Evolutionary conservation across 2,888 invertebrate species (phyloP), one percentile per base, ranked within the genome.

Genomic region (Epiblema foenella): DNA sequence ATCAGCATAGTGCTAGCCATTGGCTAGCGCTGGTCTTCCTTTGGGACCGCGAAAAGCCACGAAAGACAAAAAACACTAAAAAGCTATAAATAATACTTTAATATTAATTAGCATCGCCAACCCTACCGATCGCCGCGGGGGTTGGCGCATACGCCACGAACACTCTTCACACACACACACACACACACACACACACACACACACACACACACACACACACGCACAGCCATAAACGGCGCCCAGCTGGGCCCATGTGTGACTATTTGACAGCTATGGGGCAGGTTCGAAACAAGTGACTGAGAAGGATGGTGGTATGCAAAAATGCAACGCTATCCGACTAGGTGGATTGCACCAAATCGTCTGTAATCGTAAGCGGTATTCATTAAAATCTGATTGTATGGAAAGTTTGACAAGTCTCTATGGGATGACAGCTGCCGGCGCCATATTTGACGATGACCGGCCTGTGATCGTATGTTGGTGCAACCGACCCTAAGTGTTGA

Each of bases 81-180:
- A 62, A 29, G n/a, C 29, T 33, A 17, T 49, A 49, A 33, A n/a
- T 20, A 54, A 24, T 24, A n/a, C 37, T 52, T 1, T 39, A 64
- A 64, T 64, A 64, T 64, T 64, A 64, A 64, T 54, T 17, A 54
- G 46, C 12, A 59, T 52, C 59, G 74, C 1, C 75, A 78, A 66
- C 76, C 77, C 79, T 77, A 20, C 66, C 77, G 73, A 75, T 77
- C 88, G 79, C 88, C 85, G 86, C 88, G 85, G 87, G 87, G 87
- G 86, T 83, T 81, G 75, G 78, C 78, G 79, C 83, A 86, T 83
- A 87, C 85, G 83, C 80, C 83, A 82, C 79, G 74, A 79, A 79
- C 73, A 58, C 56, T 12, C n/a, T n/a, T n/a, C n/a, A 0, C 17
- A 37, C 60, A 60, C 24, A 11, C 24, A 62, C 17, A n/a, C n/a